Base-by-base conservation (phyloP, 2,797 vertebrate species). In the Tadarida brasiliensis region DNA sequence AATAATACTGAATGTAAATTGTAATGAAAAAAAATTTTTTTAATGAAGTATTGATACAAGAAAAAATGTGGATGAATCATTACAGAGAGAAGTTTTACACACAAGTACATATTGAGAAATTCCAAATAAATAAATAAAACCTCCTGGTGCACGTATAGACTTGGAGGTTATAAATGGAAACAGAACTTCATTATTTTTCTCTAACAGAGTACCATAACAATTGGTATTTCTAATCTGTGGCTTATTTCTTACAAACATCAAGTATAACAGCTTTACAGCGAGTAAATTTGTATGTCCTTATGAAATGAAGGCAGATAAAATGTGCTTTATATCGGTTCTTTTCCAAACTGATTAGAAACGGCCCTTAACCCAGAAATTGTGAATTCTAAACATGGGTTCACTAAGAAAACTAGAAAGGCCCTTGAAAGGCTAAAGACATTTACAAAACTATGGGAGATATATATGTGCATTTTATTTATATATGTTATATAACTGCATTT, bases 291-390 rank as follows among this genome's bases (percentile, higher is more conserved):
- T 73, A 92, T 73, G 68, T 78, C 80, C 44, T 82, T 84, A 65
- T 73, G 57, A 92, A 95, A 65, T 78, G 16, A 65, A 93, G 94
- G 35, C 61, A 51, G 30, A 63, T 84, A 57, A 89, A 92, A 86
- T 89, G 30, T 59, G 22, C 24, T 94, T 96, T 76, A 19, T 39
- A 39, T 4, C 4, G 3, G 9, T 70, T 24, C 11, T 93, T 89
- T 89, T n/a, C 33, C 84, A 87, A 94, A 80, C 35, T 56, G 30
- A 47, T 59, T 54, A 71, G 71, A 71, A 93, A 71, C 7, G 61
- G 16, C 5, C 44, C 20, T 94, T 91, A 65, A 84, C 5, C 19
- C 57, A 92, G 35, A 97, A 93, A 93, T 61, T 74, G 10, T 76
- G 26, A 96, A 67, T 26, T 95, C 44, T 68, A 63, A 85, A 76